Percentiles rank a stretch among this genome's conserved stretches.
Evolutionary conservation across 1,140 invertebrate species (phyloP).

Genomic region (Ostrea edulis): DNA sequence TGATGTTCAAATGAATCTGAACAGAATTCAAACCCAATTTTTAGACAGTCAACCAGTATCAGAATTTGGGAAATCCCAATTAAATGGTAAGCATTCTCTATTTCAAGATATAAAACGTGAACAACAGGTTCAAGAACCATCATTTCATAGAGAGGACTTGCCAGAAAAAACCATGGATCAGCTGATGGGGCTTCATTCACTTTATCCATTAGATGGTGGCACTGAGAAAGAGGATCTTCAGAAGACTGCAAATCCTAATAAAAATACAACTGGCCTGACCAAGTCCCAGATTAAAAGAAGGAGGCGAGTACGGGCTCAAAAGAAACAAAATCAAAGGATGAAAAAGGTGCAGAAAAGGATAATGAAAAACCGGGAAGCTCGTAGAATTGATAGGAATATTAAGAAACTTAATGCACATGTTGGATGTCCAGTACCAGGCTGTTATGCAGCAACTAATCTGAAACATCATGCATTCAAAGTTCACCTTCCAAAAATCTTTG

Average conservation of each 20-base stretch:
- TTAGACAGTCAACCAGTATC: neutral
- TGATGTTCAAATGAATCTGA: neutral
- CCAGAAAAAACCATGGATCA: neutral
- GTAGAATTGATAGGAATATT: constrained; percentile 2
- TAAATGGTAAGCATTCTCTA: neutral
- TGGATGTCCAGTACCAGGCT: neutral
- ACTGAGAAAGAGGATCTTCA: neutral
- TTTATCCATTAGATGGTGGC: neutral
- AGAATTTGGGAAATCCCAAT: neutral
- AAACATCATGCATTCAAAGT: neutral
- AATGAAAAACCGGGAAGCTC: neutral
- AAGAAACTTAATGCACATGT: constrained; percentile 2
- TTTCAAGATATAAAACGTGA: neutral
- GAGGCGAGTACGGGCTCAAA: neutral
- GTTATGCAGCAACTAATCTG: neutral
- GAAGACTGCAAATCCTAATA: neutral
- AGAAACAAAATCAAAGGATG: neutral
- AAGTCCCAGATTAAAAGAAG: neutral
- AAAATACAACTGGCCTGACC: neutral
- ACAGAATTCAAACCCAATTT: neutral
- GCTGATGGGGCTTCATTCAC: neutral
- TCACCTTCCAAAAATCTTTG: constrained; percentile 1
- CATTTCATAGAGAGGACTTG: neutral
- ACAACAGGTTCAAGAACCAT: neutral
- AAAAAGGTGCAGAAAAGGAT: neutral